Evolutionary conservation across 2,888 invertebrate species (phyloP).

Genomic region (Lasius fuliginosus): DNA sequence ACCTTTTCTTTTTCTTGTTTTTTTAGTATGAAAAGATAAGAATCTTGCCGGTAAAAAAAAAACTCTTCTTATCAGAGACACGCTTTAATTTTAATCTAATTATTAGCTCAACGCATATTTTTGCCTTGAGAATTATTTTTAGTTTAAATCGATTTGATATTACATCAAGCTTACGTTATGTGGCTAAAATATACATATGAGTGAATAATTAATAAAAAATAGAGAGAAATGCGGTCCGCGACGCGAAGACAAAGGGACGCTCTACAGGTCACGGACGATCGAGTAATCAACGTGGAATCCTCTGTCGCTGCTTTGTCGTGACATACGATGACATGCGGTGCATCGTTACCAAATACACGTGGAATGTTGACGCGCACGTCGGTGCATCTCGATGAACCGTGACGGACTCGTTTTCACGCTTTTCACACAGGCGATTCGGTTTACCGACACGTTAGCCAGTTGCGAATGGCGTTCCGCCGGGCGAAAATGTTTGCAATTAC

Average conservation of each 20-base stretch:
- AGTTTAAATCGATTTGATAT: neutral
- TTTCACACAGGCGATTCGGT: constrained; percentile 41
- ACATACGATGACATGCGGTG: neutral
- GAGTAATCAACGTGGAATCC: constrained; percentile 34
- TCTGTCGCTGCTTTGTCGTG: constrained; percentile 38
- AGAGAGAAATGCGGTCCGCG: neutral
- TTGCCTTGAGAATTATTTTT: neutral
- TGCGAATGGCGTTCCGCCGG: neutral
- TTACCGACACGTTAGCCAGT: neutral
- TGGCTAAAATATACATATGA: neutral
- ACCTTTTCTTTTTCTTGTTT: neutral
- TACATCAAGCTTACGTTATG: neutral
- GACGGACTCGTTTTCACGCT: constrained; percentile 30
- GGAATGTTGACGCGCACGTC: constrained; percentile 44
- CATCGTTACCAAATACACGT: constrained; percentile 49
- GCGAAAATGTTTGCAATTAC: constrained; percentile 31
- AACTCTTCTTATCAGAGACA: neutral
- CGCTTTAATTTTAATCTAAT: neutral
- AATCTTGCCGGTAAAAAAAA: neutral
- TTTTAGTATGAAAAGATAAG: neutral
- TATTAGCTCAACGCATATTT: neutral
- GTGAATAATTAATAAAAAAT: neutral
- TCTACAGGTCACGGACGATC: constrained; percentile 30
- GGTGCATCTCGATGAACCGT: constrained; percentile 61
- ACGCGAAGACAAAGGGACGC: constrained; percentile 1